Base-by-base conservation (phyloP, 2,113 vertebrate genomes). In the Scytalopus superciliaris region DNA sequence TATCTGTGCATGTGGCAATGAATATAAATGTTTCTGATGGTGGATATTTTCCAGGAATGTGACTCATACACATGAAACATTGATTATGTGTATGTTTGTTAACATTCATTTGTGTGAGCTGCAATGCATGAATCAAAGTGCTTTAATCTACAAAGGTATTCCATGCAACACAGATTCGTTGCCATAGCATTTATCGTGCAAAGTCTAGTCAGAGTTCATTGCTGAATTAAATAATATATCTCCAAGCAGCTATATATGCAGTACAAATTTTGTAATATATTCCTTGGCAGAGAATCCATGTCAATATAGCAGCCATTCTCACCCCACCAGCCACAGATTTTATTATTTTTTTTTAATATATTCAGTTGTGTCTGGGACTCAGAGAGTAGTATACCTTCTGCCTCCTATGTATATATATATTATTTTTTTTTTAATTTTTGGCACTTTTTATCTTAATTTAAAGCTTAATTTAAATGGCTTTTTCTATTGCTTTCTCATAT, bases 91-190 rank as follows among this genome's bases (percentile, higher is more conserved):
- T 92, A 73, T 37, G 70, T 77, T 93, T 40, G 70, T 74, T 94
- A 93, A 30, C 40, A 77, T 39, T 42, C 40, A 33, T 95, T 94
- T 95, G 7, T 94, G 82, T 72, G 75, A 87, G 78, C 52, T 80
- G 22, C 28, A 82, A n/a, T 2, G 35, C 66, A 84, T 68, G 91
- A 97, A 89, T 95, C 85, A 96, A 96, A 96, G 77, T 67, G 56
- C 28, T 75, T 84, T 89, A 62, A 95, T 89, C 91, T 95, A 50
- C 72, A 92, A 96, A 97, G 57, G 53, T 87, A 94, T 89, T 92
- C 40, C 31, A 45, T 42, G 63, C 35, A 79, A 60, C 45, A 84
- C 10, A 1, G n/a, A 33, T 79, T 56, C 17, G 62, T 97, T 96
- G 90, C 86, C 91, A 94, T 91, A 93, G 85, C 67, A 93, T 89